A percentile compares a stretch with the other conserved stretches of the same genome.
Conservation (phyloP, 2,888 invertebrate genomes). For the Megaustenia siamemsis region DNA sequence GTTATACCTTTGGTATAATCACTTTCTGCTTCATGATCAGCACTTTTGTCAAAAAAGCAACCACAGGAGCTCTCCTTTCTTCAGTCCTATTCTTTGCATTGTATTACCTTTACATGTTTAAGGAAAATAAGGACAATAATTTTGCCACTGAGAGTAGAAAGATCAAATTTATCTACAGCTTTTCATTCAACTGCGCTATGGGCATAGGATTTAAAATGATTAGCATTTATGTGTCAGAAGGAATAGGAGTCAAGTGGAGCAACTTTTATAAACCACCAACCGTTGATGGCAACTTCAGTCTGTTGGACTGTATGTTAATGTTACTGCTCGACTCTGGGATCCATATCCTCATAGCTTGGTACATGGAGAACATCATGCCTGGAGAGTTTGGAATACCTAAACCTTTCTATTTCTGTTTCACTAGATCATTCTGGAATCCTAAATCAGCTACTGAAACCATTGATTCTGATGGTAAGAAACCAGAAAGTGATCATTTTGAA, state of each 20-base stretch:
- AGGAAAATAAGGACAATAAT: constrained; percentile 83
- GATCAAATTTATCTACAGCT: constrained; percentile 84
- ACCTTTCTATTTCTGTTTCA: constrained; percentile 89
- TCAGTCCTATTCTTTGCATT: constrained; percentile 89
- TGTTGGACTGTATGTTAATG: constrained; percentile 85
- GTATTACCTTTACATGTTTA: constrained; percentile 87
- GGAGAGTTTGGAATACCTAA: constrained; percentile 91
- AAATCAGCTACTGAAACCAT: too few species aligned
- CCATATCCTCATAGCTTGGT: constrained; percentile 89
- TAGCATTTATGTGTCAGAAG: constrained; percentile 60
- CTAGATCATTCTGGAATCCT: constrained; percentile 82
- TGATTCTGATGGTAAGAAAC: too few species aligned
- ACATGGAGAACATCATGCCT: constrained; percentile 91
- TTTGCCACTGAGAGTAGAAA: constrained; percentile 66
- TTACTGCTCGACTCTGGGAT: constrained; percentile 85
- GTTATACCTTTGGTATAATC: constrained; percentile 87
- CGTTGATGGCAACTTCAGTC: constrained; percentile 85
- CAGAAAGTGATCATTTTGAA: too few species aligned
- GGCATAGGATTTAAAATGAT: background rate
- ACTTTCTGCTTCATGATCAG: constrained; percentile 90
- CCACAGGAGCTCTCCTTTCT: constrained; percentile 87
- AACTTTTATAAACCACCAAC: constrained; percentile 82
- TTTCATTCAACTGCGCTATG: constrained; percentile 80
- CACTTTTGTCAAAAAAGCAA: constrained; percentile 89
- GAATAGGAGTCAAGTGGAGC: constrained; percentile 75